A percentile compares a stretch with the other conserved stretches of the same genome.
Evolutionary conservation across 2,113 vertebrate species (phyloP).

Genomic region (Mesoclemmys tuberculata): DNA sequence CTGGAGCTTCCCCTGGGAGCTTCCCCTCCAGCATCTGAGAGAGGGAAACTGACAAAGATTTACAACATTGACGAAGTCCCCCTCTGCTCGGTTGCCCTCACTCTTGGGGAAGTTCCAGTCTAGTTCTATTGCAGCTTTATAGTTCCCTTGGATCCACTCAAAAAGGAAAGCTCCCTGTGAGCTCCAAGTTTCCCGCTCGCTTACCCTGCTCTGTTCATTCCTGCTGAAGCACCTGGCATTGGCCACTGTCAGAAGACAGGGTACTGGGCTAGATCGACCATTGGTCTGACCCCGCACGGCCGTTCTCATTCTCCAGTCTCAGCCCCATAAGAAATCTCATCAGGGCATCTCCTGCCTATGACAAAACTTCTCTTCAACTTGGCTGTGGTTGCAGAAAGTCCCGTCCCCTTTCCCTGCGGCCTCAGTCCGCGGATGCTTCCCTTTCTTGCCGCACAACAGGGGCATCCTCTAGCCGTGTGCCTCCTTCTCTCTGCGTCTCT

Average conservation of each 20-base stretch:
- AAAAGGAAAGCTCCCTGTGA: neutral
- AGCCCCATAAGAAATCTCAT: neutral
- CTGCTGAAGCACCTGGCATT: too few relatives aligned
- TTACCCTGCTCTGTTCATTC: too few relatives aligned
- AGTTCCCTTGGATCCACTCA: neutral
- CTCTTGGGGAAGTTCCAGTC: neutral
- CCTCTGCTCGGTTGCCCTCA: neutral
- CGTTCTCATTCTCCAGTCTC: neutral
- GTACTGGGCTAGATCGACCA: too few relatives aligned
- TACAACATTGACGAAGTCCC: neutral
- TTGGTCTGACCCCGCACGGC: too few relatives aligned
- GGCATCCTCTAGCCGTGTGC: neutral
- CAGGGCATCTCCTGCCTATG: neutral
- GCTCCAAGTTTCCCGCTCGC: neutral
- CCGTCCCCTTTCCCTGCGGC: neutral
- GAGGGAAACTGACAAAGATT: neutral
- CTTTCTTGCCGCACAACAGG: neutral
- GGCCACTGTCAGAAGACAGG: too few relatives aligned
- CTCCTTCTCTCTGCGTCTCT: neutral
- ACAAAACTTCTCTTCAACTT: neutral
- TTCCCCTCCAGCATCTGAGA: neutral
- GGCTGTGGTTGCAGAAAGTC: neutral
- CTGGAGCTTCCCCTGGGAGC: neutral
- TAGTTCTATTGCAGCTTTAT: neutral
- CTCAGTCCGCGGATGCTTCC: neutral